These are phyloP conservation scores for Epinephelus fuscoguttatus DNA, from an alignment of 2,113 vertebrate species.

Conservation along the genomic window DNA sequence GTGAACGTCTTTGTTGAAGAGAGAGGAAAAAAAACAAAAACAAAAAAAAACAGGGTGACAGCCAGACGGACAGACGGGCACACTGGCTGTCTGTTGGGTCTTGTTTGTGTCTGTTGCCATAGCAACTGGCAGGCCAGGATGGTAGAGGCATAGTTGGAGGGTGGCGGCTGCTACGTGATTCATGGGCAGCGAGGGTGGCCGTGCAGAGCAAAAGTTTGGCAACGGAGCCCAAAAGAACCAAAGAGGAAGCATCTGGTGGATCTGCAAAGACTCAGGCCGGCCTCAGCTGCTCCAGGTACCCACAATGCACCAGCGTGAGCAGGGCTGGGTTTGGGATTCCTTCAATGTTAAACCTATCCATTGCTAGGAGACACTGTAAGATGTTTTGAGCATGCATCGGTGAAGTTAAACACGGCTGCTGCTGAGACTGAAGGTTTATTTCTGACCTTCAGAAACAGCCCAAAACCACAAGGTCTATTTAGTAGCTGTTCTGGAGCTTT, in stretches of 20 bases:
- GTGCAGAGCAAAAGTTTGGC: neutral
- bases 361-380: neutral
- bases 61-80: conserved; percentile 50
- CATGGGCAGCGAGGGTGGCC: neutral
- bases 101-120: conserved; percentile 84
- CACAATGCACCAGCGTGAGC: conserved; percentile 43
- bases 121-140: conserved; percentile 53
- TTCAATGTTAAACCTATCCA: neutral
- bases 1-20: conserved; percentile 67
- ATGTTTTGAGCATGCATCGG: neutral
- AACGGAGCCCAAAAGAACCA: neutral
- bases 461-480: neutral
- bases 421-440: neutral
- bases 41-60: conserved; percentile 14
- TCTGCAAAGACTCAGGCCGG: conserved; percentile 28
- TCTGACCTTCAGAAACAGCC: neutral
- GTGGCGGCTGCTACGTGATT: conserved; percentile 40
- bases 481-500: too few relatives aligned
- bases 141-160: conserved; percentile 28
- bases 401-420: neutral
- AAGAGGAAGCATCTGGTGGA: conserved; percentile 54
- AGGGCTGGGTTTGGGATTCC: neutral
- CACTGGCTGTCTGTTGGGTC: conserved; percentile 71
- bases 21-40: neutral
- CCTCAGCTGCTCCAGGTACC: conserved; percentile 30